These are phyloP conservation scores for Todiramphus chloris DNA, from an alignment of 2,113 vertebrate species.

Conservation along the genomic window DNA sequence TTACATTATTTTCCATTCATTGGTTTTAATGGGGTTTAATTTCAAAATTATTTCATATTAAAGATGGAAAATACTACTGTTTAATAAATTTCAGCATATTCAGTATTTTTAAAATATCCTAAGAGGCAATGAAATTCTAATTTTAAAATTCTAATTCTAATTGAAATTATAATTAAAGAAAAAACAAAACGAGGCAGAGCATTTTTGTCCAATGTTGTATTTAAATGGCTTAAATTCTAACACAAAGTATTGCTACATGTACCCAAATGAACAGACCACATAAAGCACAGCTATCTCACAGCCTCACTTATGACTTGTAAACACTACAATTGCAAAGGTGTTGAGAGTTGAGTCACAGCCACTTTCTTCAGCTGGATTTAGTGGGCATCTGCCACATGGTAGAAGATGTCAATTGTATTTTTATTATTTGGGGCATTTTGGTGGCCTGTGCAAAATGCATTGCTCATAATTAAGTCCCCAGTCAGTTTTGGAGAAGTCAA, in stretches of 20 bases:
- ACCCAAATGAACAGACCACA: neutral
- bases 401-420: neutral
- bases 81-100: neutral
- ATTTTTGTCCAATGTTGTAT: neutral
- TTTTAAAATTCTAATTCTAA: neutral
- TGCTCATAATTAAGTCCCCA: neutral
- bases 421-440: neutral
- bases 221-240: neutral
- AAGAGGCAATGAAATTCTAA: neutral
- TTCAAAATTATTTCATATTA: neutral
- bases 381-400: neutral
- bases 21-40: neutral
- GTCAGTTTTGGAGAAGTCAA: neutral
- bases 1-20: slow-evolving; percentile 30
- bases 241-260: fast-evolving
- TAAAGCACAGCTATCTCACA: neutral
- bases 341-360: neutral
- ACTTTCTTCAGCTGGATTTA: neutral
- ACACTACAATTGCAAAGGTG: fast-evolving
- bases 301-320: neutral
- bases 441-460: neutral
- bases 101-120: neutral
- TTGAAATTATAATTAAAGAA: neutral
- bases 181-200: fast-evolving
- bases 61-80: neutral